Evolutionary conservation across 2,113 vertebrate genomes (phyloP), one percentile per base, ranked within the genome.

Genomic region (Pao palembangensis): DNA sequence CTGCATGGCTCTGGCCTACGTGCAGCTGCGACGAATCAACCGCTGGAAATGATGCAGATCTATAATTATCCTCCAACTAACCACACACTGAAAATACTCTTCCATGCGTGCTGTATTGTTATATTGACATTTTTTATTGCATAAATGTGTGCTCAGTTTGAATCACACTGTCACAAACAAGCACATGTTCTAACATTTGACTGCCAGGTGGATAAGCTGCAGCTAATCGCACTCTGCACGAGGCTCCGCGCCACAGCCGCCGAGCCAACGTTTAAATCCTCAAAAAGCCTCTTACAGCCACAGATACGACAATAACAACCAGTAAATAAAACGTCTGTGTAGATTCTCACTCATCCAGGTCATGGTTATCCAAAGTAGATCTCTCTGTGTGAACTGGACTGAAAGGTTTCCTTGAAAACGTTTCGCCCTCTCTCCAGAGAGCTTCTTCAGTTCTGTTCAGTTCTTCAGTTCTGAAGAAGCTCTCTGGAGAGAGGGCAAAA

Each of bases 21-120:
- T 91, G 6, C 90, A 92, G 76, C 75, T 91, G 58, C 78, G 76
- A 25, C 76, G 90, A 46, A 87, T 92, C 66, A 92, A 89, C 75
- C 88, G 90, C 69, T 92, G 90, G 90, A 92, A 91, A 60, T 92
- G 69, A 90, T 10, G 16, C 11, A 17, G 11, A 0, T 21, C 55
- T 48, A 10, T 50, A 20, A 42, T 20, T 50, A 59, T 47, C 3
- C 6, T 1, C 12, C 17, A 3, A 41, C 0, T 13, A 51, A n/a
- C 3, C 34, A 0, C n/a, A 41, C 3, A 25, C 6, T 20, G 42
- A 6, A 55, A 38, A n/a, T 3, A 23, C 21, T 28, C 5, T 43
- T 43, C 41, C 12, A 21, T 60, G 18, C 18, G 17, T 58, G 6
- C 3, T 28, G 25, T 28, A 28, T 3, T 38, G 34, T 38, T 38